Conservation (phyloP, 2,797 vertebrate genomes). For the Amblyopsis hoosieri region DNA sequence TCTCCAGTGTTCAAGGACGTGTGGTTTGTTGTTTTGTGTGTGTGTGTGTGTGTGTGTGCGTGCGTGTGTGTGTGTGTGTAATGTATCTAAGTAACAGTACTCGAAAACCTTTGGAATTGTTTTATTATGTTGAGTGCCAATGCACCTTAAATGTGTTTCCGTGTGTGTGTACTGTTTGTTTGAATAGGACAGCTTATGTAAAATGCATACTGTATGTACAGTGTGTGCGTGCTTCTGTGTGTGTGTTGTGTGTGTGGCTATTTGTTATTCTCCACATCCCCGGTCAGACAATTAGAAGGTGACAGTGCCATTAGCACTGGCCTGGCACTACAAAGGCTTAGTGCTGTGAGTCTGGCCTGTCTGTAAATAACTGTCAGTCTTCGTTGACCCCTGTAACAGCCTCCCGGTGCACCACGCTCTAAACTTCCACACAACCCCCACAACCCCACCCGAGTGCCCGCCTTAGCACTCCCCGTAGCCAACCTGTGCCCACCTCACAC, state of each 20-base stretch:
- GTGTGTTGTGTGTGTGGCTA: conserved; percentile 4
- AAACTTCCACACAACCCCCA: conserved; percentile 34
- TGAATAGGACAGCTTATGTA: background rate
- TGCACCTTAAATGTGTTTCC: background rate
- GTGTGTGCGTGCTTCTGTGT: background rate
- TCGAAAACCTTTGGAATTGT: too few relatives aligned
- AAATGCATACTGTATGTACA: background rate
- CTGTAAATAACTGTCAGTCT: conserved; percentile 73
- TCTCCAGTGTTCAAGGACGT: conserved; percentile 33
- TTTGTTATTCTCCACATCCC: conserved; percentile 52
- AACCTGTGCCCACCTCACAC: conserved; percentile 64
- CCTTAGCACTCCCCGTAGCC: conserved; percentile 54
- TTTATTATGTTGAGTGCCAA: too few relatives aligned
- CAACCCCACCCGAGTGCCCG: conserved; percentile 60
- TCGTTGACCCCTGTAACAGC: conserved; percentile 65
- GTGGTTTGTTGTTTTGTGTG: conserved; percentile 1
- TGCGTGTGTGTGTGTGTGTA: conserved; percentile 4
- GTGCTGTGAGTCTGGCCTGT: conserved; percentile 52
- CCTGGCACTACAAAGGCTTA: conserved; percentile 57
- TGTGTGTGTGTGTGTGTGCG: background rate
- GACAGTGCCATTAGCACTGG: conserved; percentile 70
- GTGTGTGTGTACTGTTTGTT: background rate
- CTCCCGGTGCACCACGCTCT: conserved; percentile 57
- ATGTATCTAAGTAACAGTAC: background rate
- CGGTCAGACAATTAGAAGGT: conserved; percentile 69